Evolutionary conservation across 2,797 vertebrate species (phyloP).

Genomic region (Acomys russatus): DNA sequence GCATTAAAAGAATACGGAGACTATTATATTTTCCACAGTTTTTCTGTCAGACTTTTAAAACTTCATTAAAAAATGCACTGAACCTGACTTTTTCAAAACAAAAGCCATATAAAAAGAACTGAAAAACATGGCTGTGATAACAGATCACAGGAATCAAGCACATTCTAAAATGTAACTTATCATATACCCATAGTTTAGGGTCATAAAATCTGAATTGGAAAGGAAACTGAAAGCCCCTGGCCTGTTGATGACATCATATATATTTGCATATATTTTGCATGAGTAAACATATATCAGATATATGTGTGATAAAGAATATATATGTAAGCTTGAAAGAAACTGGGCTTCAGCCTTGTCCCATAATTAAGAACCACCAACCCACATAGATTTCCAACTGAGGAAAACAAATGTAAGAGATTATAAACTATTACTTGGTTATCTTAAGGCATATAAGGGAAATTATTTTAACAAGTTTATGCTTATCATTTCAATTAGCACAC

Average conservation of each 20-base stretch:
- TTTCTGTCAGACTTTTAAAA: constrained; percentile 28
- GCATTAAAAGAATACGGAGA: background rate
- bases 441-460: too few species aligned
- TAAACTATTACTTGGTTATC: too few species aligned
- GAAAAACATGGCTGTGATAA: background rate
- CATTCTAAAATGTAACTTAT: background rate
- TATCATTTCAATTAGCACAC: too few species aligned
- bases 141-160: background rate
- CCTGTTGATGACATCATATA: background rate
- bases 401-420: too few species aligned
- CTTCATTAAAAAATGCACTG: background rate
- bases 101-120: background rate
- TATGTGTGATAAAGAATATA: background rate
- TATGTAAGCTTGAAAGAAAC: too few species aligned
- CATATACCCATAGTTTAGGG: background rate
- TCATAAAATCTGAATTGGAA: constrained; percentile 27
- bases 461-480: too few species aligned
- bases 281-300: too few species aligned
- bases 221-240: background rate
- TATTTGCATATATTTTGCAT: background rate
- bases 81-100: background rate
- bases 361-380: too few species aligned
- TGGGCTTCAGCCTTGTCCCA: too few species aligned
- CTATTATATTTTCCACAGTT: background rate
- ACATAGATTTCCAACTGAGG: too few species aligned